Evolutionary conservation across 2,797 vertebrate species (phyloP), one percentile per base, ranked within the genome.

Genomic region (Sparus aurata): DNA sequence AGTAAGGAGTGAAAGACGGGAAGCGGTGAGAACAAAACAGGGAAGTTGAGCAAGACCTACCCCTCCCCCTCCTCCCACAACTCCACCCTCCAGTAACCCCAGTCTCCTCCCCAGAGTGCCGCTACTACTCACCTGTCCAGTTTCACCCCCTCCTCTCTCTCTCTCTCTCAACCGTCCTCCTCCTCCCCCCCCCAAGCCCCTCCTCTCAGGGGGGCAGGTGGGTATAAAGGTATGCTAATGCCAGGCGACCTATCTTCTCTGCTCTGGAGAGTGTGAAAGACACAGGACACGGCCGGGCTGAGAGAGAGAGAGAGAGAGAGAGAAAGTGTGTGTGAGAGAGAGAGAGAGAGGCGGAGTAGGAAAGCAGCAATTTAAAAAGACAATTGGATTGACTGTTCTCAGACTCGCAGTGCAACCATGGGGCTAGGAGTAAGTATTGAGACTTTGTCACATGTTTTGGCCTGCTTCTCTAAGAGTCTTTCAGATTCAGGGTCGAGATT

Each of bases 391-490:
- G 85, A 89, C 77, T 85, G 79, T 86, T 92, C 84, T 84, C 83
- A 84, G 80, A 88, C 80, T 79, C 75, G 67, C 71, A 43, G 47
- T 85, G 89, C 91, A 89, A 93, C 89, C 91, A 96, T 96, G 95
- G 95, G 95, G 85, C 92, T 95, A 67, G 95, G 95, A 87, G 95
- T 96, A 93, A 96, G 95, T 95, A 88, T 53, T 82, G 53, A 17
- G 75, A 68, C 65, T 69, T 63, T 88, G 75, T 85, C 86, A 90
- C 73, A 81, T 87, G 77, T 78, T 86, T 84, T 71, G 54, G 30
- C 73, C 74, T 86, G 12, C 12, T 65, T 68, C 70, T 69, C 52
- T 66, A 23, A 70, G 57, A 78, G 62, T 77, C 25, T 81, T 74
- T 50, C 27, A 57, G 66, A 22, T 76, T 77, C 23, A 72, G 27